Evolutionary conservation across 64 coral and sea anemone genomes (phyloP).

Genomic region (Pocillopora verrucosa): DNA sequence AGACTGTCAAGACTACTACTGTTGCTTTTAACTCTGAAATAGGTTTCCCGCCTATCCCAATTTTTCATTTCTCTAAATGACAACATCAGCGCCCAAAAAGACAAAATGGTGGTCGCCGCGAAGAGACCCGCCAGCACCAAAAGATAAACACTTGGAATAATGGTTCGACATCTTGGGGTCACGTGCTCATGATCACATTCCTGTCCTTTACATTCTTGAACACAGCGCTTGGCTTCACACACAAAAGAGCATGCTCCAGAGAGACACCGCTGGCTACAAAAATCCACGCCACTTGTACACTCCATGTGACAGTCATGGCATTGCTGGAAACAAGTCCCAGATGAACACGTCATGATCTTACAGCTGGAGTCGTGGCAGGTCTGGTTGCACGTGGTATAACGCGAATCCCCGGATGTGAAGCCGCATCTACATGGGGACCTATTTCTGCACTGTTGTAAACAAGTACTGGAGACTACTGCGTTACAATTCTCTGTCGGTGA

Average conservation of each 20-base stretch:
- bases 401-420: background rate
- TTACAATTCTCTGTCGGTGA: slow-evolving; percentile 6
- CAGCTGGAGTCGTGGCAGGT: slow-evolving; percentile 49
- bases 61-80: background rate
- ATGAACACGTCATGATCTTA: slow-evolving; percentile 55
- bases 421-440: slow-evolving; percentile 52
- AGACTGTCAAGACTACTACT: background rate
- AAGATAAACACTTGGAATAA: slow-evolving; percentile 49
- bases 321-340: slow-evolving; percentile 65
- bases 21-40: background rate
- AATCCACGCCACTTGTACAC: slow-evolving; percentile 58
- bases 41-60: slow-evolving; percentile 1
- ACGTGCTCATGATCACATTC: slow-evolving; percentile 22
- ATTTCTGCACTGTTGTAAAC: slow-evolving; percentile 59
- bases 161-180: background rate
- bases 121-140: slow-evolving; percentile 72
- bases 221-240: slow-evolving; percentile 55
- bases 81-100: slow-evolving; percentile 6
- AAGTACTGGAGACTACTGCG: slow-evolving; percentile 27
- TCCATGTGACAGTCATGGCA: slow-evolving; percentile 81
- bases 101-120: slow-evolving; percentile 43
- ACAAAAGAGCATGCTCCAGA: slow-evolving; percentile 66
- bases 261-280: slow-evolving; percentile 78
- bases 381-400: slow-evolving; percentile 17
- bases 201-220: slow-evolving; percentile 34